phyloP scores from a whole-genome alignment of 2,113 vertebrate genomes.

The Chinchilla lanigera region DNA sequence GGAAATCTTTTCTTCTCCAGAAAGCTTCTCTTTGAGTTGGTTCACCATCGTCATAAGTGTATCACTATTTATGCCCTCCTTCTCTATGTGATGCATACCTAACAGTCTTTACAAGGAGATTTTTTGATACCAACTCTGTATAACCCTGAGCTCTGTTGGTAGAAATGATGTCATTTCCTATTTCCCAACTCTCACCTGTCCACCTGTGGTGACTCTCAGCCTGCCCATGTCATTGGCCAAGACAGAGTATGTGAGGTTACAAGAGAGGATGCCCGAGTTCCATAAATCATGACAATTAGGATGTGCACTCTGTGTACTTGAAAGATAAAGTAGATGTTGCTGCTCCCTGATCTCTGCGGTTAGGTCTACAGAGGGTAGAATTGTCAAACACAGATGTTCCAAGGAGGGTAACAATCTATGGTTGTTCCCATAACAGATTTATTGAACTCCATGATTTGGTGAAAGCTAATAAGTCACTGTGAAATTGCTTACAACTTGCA shows the following conservation, averaged over 20 bases:
- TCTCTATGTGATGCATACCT: neutral
- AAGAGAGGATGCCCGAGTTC: neutral
- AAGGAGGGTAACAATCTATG: neutral
- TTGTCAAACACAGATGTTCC: neutral
- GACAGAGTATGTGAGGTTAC: neutral
- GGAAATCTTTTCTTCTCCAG: neutral
- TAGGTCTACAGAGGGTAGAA: neutral
- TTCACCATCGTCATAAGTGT: neutral
- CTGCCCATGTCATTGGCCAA: neutral
- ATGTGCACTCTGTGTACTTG: neutral
- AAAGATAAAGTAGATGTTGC: neutral
- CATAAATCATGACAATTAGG: too few relatives aligned
- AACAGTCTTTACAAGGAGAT: neutral
- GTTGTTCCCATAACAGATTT: neutral
- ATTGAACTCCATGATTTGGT: neutral
- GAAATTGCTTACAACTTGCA: neutral
- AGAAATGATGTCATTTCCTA: neutral
- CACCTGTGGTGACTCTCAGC: neutral
- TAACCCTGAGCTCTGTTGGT: neutral
- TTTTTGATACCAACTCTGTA: neutral
- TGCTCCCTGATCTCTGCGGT: neutral
- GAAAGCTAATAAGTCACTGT: neutral
- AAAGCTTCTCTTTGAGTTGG: neutral
- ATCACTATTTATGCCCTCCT: neutral
- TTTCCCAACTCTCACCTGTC: neutral